phyloP scores from a whole-genome alignment of 2,797 vertebrate genomes.

The Sebastes cheni region DNA sequence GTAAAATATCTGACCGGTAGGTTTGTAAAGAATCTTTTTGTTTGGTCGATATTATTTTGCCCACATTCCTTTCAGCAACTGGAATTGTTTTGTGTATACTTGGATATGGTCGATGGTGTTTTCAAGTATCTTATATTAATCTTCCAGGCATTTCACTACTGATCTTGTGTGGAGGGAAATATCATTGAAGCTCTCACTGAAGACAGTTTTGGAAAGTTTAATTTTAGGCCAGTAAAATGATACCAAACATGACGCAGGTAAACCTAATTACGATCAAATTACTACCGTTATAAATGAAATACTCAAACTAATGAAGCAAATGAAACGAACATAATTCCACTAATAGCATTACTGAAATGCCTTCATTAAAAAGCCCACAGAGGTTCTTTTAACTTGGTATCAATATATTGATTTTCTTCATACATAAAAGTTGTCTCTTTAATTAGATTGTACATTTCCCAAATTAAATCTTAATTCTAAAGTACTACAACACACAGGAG shows the following conservation, averaged over 20 bases:
- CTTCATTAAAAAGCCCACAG: conserved; percentile 1
- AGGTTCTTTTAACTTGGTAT: conserved; percentile 32
- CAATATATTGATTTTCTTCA: conserved; percentile 43
- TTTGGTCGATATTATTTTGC: not conserved
- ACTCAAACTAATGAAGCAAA: conserved; percentile 9
- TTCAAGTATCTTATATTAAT: not conserved
- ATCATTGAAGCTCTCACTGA: not conserved
- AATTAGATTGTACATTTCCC: conserved; percentile 50
- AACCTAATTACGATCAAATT: not conserved
- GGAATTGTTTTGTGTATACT: no score
- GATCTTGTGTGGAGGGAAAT: not conserved
- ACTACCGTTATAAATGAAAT: not conserved
- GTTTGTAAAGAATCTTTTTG: not conserved
- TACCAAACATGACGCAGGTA: not conserved
- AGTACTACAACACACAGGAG: not conserved
- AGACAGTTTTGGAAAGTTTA: not conserved
- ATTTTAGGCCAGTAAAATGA: not conserved
- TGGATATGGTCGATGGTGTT: not conserved
- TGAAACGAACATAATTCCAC: conserved; percentile 10
- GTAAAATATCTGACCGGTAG: no score
- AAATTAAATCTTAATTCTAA: conserved; percentile 45
- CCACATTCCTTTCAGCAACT: not conserved
- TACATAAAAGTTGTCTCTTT: conserved; percentile 29
- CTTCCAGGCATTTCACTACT: not conserved
- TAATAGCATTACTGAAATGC: conserved; percentile 2